Conservation (phyloP, 2,113 vertebrate genomes). For the Poecilia latipinna region DNA sequence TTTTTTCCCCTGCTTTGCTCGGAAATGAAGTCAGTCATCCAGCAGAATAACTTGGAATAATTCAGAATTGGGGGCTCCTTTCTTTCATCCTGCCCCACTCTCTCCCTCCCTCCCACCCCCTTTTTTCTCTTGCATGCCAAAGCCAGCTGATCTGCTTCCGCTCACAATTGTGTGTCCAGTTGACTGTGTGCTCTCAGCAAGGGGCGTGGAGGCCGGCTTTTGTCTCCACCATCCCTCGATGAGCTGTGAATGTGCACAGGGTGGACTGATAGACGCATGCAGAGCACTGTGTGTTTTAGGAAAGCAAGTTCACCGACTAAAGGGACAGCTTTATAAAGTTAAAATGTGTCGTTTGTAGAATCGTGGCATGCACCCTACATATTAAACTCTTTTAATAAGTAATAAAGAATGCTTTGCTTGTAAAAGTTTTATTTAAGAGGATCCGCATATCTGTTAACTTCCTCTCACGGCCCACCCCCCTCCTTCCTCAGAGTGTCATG, state of each 20-base stretch:
- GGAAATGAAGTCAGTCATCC: slow-evolving; percentile 84
- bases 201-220: slow-evolving; percentile 66
- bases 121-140: slow-evolving; percentile 44
- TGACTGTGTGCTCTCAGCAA: slow-evolving; percentile 77
- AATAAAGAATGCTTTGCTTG: neutral
- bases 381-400: neutral
- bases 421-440: neutral
- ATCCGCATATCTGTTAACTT: slow-evolving; percentile 45
- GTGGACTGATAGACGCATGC: slow-evolving; percentile 5
- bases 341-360: neutral
- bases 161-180: slow-evolving; percentile 80
- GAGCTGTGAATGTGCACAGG: slow-evolving; percentile 44
- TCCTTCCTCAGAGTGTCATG: slow-evolving; percentile 59
- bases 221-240: slow-evolving; percentile 67
- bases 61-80: slow-evolving; percentile 72
- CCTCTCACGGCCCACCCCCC: slow-evolving; percentile 38
- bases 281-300: slow-evolving; percentile 22
- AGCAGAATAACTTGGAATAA: slow-evolving; percentile 82
- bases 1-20: slow-evolving; percentile 67
- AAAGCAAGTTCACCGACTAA: neutral
- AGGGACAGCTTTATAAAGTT: slow-evolving; percentile 4
- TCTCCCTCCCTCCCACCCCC: slow-evolving; percentile 6
- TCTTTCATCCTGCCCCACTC: slow-evolving; percentile 40
- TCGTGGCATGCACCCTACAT: too few relatives aligned
- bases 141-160: slow-evolving; percentile 81